A percentile compares a stretch with the other conserved stretches of the same genome.
These are phyloP conservation scores for Orussus abietinus DNA, from an alignment of 1,140 invertebrate genomes.

Conservation along the genomic window DNA sequence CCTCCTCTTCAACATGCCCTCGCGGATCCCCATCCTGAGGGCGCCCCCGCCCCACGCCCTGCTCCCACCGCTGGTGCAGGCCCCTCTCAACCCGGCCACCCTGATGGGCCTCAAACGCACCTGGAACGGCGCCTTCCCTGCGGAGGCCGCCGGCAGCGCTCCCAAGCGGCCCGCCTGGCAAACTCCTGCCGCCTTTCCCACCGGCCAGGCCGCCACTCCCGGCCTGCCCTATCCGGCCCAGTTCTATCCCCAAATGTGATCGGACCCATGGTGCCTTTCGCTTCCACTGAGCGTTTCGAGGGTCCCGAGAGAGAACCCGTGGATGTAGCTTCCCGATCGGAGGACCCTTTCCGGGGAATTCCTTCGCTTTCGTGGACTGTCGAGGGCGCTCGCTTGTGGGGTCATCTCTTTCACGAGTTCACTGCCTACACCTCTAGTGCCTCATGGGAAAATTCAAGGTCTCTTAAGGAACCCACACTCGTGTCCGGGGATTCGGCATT, in stretches of 20 bases:
- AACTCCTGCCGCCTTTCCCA: slow-evolving; percentile 36
- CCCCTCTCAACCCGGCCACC: slow-evolving; percentile 42
- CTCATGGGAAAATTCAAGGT: no score
- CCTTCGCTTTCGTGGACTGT: no score
- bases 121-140: slow-evolving; percentile 50
- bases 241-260: slow-evolving; percentile 51
- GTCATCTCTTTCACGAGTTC: no score
- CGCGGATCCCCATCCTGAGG: slow-evolving; percentile 49
- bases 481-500: no score
- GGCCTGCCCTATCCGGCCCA: slow-evolving; percentile 49
- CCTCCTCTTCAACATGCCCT: slow-evolving; percentile 45
- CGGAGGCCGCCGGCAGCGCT: slow-evolving; percentile 31
- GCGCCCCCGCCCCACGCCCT: slow-evolving; percentile 45
- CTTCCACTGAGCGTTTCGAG: no score
- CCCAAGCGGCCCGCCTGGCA: slow-evolving; percentile 46
- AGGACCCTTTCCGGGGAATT: no score
- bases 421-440: no score
- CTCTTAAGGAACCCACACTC: no score
- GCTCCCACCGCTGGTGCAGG: slow-evolving; percentile 45
- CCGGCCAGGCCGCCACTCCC: slow-evolving; percentile 30
- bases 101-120: slow-evolving; percentile 54
- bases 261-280: no score
- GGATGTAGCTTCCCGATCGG: no score
- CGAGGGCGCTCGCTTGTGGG: no score
- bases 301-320: no score